These are phyloP conservation scores for Ectemnius cavifrons DNA, from an alignment of 2,888 invertebrate species.

Conservation along the genomic window DNA sequence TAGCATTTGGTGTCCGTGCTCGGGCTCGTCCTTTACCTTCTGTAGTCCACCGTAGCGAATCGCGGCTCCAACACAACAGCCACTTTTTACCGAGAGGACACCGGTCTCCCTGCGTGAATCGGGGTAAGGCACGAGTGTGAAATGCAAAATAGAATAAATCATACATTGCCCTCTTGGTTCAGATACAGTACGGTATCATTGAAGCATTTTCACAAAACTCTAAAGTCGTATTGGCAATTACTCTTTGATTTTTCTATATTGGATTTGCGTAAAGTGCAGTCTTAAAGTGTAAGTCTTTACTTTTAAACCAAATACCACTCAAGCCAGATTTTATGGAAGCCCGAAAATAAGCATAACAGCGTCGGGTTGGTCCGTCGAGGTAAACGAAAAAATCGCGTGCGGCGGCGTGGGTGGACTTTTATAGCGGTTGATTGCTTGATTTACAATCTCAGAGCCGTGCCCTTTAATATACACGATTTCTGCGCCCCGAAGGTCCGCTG, in stretches of 20 bases:
- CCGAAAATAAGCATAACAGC: constrained; percentile 41
- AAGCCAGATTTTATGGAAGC: no score
- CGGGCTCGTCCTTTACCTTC: constrained; percentile 21
- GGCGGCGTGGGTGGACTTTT: constrained; percentile 73
- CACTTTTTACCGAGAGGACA: not conserved
- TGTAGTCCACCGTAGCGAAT: constrained; percentile 60
- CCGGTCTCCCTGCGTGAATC: no score
- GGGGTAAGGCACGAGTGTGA: no score
- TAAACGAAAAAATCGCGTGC: constrained; percentile 29
- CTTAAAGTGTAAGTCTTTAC: no score
- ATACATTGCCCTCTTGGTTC: not conserved
- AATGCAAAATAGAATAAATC: no score
- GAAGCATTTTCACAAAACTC: no score
- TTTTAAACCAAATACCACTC: no score
- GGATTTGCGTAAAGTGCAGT: no score
- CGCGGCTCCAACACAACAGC: constrained; percentile 42
- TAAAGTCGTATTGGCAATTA: no score
- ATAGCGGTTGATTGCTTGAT: constrained; percentile 74
- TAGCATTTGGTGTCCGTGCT: constrained; percentile 24
- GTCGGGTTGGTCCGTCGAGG: constrained; percentile 38
- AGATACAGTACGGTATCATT: not conserved
- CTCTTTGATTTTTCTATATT: no score
- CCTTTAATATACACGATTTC: constrained; percentile 45
- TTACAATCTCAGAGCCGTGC: constrained; percentile 63
- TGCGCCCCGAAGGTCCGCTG: constrained; percentile 15